A percentile compares a stretch with the other conserved stretches of the same genome.
Conservation (phyloP, 2,113 vertebrate species). For the Otis tarda region DNA sequence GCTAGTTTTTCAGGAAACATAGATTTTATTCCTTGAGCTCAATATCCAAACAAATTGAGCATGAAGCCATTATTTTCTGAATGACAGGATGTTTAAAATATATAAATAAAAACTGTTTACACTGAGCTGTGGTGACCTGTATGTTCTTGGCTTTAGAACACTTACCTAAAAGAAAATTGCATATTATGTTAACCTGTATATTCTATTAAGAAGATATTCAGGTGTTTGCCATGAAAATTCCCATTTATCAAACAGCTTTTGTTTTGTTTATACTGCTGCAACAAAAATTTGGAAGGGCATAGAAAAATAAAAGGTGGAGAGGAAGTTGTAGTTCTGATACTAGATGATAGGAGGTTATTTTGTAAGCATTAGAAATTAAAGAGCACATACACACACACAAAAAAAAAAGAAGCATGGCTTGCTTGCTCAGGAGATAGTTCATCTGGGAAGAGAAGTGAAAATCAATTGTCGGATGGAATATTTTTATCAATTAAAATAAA, state of each 20-base stretch:
- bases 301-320: neutral
- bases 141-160: neutral
- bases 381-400: neutral
- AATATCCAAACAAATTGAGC: neutral
- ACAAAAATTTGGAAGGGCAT: neutral
- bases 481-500: conserved; percentile 23
- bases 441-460: conserved; percentile 26
- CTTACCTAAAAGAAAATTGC: neutral
- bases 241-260: conserved; percentile 20
- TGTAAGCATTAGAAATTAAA: conserved; percentile 21
- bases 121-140: neutral
- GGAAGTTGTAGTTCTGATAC: neutral
- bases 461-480: neutral
- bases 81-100: neutral
- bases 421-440: neutral
- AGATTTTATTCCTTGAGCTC: neutral
- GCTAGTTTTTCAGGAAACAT: neutral
- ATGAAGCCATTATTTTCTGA: neutral
- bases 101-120: neutral
- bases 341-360: conserved; percentile 29
- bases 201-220: conserved; percentile 1
- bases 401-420: neutral
- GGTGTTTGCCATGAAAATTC: neutral
- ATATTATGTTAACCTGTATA: neutral
- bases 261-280: neutral